phyloP scores from a whole-genome alignment of 2,113 vertebrate species.

The Steatornis caripensis region DNA sequence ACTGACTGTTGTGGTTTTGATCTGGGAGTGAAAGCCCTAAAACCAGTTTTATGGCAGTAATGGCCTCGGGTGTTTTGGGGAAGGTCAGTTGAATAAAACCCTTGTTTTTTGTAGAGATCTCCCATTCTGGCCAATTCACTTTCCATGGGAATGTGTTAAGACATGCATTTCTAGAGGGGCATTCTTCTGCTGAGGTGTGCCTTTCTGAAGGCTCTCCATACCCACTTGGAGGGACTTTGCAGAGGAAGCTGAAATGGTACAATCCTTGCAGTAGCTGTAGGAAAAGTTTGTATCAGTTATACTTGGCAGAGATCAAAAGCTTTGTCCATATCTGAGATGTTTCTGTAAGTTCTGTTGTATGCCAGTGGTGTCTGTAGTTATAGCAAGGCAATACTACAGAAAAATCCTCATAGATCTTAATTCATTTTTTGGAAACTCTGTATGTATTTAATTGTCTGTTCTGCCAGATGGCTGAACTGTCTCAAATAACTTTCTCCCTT shows the following conservation, averaged over 20 bases:
- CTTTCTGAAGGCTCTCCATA: not conserved
- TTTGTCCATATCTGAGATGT: not conserved
- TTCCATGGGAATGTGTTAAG: not conserved
- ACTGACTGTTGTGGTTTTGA: rapidly evolving
- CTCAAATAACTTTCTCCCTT: not conserved
- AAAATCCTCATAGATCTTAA: not conserved
- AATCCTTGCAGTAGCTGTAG: not conserved
- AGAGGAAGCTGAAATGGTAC: not conserved
- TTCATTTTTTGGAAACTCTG: not conserved
- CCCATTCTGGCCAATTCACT: not conserved
- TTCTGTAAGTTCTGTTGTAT: rapidly evolving
- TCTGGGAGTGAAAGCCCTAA: not conserved
- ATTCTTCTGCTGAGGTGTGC: not conserved
- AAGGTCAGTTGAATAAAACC: not conserved
- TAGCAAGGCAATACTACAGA: not conserved
- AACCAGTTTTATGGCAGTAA: not conserved
- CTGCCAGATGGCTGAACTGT: not conserved
- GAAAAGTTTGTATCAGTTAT: not conserved
- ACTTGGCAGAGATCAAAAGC: not conserved
- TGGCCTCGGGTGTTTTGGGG: not conserved
- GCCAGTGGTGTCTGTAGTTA: not conserved
- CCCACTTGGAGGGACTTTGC: not conserved
- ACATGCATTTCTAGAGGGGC: not conserved
- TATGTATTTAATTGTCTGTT: not conserved
- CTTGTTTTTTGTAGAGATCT: not conserved